These are phyloP conservation scores for Nannobrachium achirus DNA, from an alignment of 2,113 vertebrate species.

Conservation along the genomic window DNA sequence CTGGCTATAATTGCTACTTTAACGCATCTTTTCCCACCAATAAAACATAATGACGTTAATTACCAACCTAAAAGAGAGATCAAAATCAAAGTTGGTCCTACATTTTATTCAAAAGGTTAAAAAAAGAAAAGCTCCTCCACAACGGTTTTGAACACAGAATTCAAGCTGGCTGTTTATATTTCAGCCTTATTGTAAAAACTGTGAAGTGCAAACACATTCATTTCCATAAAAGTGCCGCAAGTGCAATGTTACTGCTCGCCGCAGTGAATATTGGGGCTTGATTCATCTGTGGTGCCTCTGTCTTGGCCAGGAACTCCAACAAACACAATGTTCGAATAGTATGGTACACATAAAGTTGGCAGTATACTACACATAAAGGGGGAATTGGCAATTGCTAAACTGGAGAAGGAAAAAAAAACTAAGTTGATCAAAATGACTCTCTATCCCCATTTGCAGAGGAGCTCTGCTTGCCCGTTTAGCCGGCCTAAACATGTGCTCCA, in stretches of 20 bases:
- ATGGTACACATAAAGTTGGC: too few species aligned
- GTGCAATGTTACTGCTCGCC: too few species aligned
- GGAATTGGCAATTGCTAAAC: too few species aligned
- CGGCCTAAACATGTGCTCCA: slow-evolving; percentile 4
- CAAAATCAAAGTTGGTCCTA: slow-evolving; percentile 5
- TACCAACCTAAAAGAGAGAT: neutral
- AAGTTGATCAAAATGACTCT: too few species aligned
- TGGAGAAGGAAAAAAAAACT: too few species aligned
- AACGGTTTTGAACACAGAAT: slow-evolving; percentile 9
- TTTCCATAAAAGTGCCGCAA: neutral
- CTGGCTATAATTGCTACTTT: neutral
- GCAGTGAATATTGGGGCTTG: too few species aligned
- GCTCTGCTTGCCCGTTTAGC: neutral
- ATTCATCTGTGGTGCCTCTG: too few species aligned
- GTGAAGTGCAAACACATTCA: neutral
- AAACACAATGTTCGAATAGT: too few species aligned
- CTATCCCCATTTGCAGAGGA: too few species aligned
- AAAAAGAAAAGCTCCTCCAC: slow-evolving; percentile 10
- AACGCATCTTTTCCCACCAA: neutral
- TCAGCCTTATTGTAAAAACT: neutral
- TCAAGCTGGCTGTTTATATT: slow-evolving; percentile 1
- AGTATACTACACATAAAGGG: too few species aligned
- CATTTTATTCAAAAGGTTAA: slow-evolving; percentile 29
- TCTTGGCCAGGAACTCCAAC: too few species aligned
- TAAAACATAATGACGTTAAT: neutral